Evolutionary conservation across 2,797 vertebrate species (phyloP).

Genomic region (Pantherophis vulpinus): DNA sequence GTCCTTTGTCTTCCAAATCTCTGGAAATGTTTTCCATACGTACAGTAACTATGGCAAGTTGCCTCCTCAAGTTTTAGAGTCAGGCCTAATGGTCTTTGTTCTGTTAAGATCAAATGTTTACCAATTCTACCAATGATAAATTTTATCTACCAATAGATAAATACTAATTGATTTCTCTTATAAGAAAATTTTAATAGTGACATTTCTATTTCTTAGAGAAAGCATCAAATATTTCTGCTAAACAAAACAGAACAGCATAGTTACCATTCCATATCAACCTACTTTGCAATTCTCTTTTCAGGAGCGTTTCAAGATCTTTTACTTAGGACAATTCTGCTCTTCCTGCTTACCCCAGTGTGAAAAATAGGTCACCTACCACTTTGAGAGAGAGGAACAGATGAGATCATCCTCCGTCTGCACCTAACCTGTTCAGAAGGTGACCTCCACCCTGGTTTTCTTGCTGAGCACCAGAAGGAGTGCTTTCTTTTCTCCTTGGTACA

Average conservation of each 20-base stretch:
- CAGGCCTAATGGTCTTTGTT: not conserved
- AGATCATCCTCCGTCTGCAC: not conserved
- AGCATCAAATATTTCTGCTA: not conserved
- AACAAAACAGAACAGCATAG: not conserved
- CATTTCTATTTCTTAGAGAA: not conserved
- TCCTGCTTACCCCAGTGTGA: not conserved
- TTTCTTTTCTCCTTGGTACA: not conserved
- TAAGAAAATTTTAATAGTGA: not conserved
- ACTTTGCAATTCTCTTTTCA: not conserved
- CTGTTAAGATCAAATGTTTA: not conserved
- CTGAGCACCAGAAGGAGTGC: not conserved
- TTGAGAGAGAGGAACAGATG: not conserved
- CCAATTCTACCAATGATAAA: not conserved
- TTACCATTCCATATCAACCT: not conserved
- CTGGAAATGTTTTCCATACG: not conserved
- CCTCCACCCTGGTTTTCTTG: not conserved
- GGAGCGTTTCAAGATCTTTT: not conserved
- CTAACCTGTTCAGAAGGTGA: not conserved
- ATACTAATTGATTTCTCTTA: not conserved
- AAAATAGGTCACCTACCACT: not conserved
- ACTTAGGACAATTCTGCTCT: not conserved
- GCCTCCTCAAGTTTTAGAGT: not conserved
- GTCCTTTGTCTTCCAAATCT: not conserved
- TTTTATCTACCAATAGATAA: not conserved
- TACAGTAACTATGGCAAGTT: not conserved